phyloP scores from a whole-genome alignment of 2,113 vertebrate species.

The Tichodroma muraria region DNA sequence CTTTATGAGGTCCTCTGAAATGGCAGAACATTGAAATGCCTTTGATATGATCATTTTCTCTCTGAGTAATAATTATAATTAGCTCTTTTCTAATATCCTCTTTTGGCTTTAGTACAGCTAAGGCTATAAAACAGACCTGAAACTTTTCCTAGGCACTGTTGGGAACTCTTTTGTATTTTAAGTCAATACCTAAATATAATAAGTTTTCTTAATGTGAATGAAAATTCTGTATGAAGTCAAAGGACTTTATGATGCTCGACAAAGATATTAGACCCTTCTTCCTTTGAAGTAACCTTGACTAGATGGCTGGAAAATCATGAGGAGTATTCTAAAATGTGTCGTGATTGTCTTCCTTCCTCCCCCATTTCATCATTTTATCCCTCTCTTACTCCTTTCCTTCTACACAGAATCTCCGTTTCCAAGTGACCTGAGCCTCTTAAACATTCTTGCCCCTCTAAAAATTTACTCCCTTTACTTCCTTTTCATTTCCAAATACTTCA shows the following conservation, averaged over 20 bases:
- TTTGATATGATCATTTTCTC: constrained; percentile 43
- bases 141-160: constrained; percentile 4
- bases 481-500: not conserved
- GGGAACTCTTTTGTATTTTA: constrained; percentile 18
- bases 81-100: constrained; percentile 42
- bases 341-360: not conserved
- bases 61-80: constrained; percentile 52
- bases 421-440: not conserved
- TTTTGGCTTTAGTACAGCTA: constrained; percentile 36
- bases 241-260: not conserved
- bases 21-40: constrained; percentile 20
- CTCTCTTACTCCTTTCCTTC: not conserved
- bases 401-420: not conserved
- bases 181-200: constrained; percentile 36
- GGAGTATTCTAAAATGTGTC: not conserved
- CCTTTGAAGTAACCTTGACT: not conserved
- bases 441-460: not conserved
- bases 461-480: not conserved
- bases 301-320: not conserved
- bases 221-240: not conserved
- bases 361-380: not conserved
- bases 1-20: constrained; percentile 7
- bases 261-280: not conserved
- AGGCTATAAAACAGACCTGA: constrained; percentile 40
- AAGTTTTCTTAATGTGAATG: not conserved